phyloP scores from a whole-genome alignment of 2,888 invertebrate species.

The Drosophila eohydei region DNA sequence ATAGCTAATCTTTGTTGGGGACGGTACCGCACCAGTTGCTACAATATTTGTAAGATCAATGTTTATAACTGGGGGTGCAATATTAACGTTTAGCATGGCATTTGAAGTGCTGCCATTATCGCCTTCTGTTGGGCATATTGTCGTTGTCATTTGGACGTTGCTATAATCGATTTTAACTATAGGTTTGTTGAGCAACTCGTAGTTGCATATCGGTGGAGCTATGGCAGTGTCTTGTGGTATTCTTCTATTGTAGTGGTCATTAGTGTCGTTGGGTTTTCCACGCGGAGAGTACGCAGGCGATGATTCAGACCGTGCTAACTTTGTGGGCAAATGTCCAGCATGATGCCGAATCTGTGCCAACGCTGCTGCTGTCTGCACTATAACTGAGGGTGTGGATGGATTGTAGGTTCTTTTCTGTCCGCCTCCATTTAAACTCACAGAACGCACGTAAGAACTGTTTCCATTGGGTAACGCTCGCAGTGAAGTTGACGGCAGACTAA shows the following conservation, averaged over 20 bases:
- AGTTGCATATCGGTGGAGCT: conserved; percentile 83
- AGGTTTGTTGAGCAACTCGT: conserved; percentile 82
- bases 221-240: conserved; percentile 75
- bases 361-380: conserved; percentile 52
- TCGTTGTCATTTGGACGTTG: conserved; percentile 71
- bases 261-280: conserved; percentile 55
- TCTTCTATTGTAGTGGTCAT: conserved; percentile 61
- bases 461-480: conserved; percentile 55
- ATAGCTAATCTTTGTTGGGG: conserved; percentile 63
- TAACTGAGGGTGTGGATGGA: conserved; percentile 41
- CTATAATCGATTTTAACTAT: conserved; percentile 85
- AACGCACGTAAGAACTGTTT: conserved; percentile 55
- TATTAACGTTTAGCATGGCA: conserved; percentile 62
- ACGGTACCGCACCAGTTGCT: conserved; percentile 48
- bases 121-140: conserved; percentile 9
- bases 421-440: conserved; percentile 63
- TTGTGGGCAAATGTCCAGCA: conserved; percentile 58
- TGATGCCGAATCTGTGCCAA: conserved; percentile 37
- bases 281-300: conserved; percentile 65
- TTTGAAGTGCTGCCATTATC: conserved; percentile 31
- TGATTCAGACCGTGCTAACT: conserved; percentile 77
- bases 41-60: conserved; percentile 84
- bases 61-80: conserved; percentile 83
- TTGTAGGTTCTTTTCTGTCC: conserved; percentile 40
- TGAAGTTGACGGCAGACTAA: conserved; percentile 84